Evolutionary conservation across 2,797 vertebrate genomes (phyloP).

Genomic region (Lacerta agilis): DNA sequence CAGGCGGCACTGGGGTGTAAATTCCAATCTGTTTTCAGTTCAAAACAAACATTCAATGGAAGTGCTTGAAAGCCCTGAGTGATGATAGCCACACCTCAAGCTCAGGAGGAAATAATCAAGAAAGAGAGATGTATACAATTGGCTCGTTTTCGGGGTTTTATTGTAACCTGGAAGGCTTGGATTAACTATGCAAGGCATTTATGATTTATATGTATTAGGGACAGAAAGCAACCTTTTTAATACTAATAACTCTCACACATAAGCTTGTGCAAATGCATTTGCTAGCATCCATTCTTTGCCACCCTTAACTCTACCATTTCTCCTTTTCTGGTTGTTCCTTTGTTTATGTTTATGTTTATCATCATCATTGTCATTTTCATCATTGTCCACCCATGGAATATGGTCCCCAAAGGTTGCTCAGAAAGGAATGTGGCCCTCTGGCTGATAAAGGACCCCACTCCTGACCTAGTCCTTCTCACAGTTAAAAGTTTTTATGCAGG

Average conservation of each 20-base stretch:
- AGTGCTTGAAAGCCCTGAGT: not conserved
- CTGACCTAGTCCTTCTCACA: too few species aligned
- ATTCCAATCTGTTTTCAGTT: constrained; percentile 30
- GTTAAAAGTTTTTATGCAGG: too few species aligned
- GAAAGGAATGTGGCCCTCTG: too few species aligned
- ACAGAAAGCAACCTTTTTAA: not conserved
- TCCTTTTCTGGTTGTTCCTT: not conserved
- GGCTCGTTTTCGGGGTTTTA: not conserved
- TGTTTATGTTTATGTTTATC: not conserved
- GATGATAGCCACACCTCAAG: not conserved
- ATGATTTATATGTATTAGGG: not conserved
- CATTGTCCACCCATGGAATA: too few species aligned
- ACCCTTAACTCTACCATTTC: not conserved
- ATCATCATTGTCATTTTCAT: too few species aligned
- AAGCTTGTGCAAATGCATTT: not conserved
- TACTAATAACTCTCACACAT: not conserved
- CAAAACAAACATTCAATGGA: not conserved
- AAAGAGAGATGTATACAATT: not conserved
- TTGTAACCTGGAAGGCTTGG: not conserved
- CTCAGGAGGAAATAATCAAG: not conserved
- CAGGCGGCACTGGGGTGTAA: constrained; percentile 4
- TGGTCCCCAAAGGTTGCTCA: too few species aligned
- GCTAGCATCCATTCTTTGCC: not conserved
- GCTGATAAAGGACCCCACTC: too few species aligned
- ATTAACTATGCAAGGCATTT: not conserved